Evolutionary conservation across 2,113 vertebrate species (phyloP), one percentile per base, ranked within the genome.

Genomic region (Chaetorhynchus papuensis): DNA sequence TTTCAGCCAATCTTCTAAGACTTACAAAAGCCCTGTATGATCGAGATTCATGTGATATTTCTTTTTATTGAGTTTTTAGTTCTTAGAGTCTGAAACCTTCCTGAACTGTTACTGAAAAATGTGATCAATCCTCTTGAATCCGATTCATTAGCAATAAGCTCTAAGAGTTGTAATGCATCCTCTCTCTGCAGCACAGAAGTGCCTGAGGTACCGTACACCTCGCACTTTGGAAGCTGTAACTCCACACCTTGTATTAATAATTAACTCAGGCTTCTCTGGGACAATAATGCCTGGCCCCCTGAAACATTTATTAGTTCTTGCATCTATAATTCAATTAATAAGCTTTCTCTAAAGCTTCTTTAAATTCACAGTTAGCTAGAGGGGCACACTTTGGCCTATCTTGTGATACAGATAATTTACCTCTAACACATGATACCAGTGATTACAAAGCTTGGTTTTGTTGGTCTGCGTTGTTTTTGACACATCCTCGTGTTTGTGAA

Each of bases 271-370:
- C 93, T 97, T 96, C 94, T 97, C 93, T 81, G 91, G 87, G 90
- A 94, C 92, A 95, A 81, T 96, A 96, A 96, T 97, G 97, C 94
- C 93, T 49, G n/a, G 15, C n/a, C 75, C 79, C 41, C 97, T 98
- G 30, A 96, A 97, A 97, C 24, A 98, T 98, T 97, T 94, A 98
- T 92, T 63, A 94, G 74, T 68, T 77, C 77, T 94, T 96, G 74
- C 97, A 96, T 95, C 93, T 92, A 93, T 97, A 97, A 98, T 97
- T 97, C 96, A 96, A 95, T 98, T 97, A 97, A 97, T 96, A 97
- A 96, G 76, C 96, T 96, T 97, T 89, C 94, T 68, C 70, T 94
- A 93, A 94, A 96, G 79, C 83, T 86, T 90, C 92, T 97, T 96
- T 96, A 95, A 95, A 97, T 97, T 98, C 96, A 96, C 96, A 96